Percentiles rank a stretch among this genome's conserved stretches.
These are phyloP conservation scores for Phoxinus phoxinus DNA, from an alignment of 2,113 vertebrate genomes.

Conservation along the genomic window DNA sequence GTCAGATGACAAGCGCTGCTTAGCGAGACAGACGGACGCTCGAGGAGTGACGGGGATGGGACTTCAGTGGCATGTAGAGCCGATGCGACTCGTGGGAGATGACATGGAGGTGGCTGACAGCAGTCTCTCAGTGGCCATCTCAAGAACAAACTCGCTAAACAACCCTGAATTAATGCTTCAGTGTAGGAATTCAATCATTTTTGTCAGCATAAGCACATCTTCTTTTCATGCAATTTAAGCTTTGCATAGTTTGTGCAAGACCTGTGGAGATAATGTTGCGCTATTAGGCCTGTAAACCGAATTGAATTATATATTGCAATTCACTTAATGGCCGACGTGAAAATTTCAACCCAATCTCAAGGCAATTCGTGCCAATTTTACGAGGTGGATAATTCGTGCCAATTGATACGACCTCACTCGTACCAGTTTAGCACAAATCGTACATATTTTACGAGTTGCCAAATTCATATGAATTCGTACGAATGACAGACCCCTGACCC, in stretches of 20 bases:
- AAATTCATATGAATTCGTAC: no score
- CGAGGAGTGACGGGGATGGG: neutral
- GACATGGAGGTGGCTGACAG: slow-evolving; percentile 6
- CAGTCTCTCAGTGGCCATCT: no score
- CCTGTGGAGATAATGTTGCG: neutral
- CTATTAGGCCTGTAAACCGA: no score
- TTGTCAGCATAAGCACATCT: neutral
- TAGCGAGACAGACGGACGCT: slow-evolving; percentile 32
- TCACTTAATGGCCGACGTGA: no score
- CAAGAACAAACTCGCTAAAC: neutral
- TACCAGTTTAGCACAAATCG: no score
- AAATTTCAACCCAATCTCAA: no score
- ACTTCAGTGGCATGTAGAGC: slow-evolving; percentile 27
- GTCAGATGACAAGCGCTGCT: slow-evolving; percentile 73
- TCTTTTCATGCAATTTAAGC: neutral
- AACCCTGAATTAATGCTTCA: neutral
- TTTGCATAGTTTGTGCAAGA: neutral
- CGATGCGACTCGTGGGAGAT: neutral
- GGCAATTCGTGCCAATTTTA: no score
- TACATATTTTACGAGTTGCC: no score
- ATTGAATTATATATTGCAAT: no score
- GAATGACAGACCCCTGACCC: no score
- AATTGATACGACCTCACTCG: no score
- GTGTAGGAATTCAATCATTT: neutral
- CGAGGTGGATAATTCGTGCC: no score